Evolutionary conservation across 1,140 invertebrate genomes (phyloP).

Genomic region (Hyles euphorbiae): DNA sequence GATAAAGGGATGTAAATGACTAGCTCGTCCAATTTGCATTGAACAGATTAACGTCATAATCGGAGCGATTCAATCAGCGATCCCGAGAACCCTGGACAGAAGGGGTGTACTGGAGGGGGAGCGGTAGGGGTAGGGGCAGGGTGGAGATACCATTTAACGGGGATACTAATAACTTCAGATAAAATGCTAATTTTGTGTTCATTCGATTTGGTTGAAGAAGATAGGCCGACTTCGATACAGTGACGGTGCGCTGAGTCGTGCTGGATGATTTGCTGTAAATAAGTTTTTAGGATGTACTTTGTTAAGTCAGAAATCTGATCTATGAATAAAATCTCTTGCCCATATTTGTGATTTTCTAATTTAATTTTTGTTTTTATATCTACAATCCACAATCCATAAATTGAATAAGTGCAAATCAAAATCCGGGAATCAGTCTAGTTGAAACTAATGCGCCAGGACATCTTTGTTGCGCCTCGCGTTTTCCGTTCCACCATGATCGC

Average conservation of each 20-base stretch:
- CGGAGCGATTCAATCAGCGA: conserved; percentile 71
- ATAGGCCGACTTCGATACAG: conserved; percentile 30
- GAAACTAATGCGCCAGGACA: no score
- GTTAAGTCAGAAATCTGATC: no score
- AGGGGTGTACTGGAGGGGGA: conserved; percentile 22
- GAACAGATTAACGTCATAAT: conserved; percentile 75
- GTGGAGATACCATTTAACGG: conserved; percentile 35
- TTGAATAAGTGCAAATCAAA: no score
- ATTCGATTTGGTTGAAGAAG: conserved; percentile 64
- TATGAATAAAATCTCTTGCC: no score
- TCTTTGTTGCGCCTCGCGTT: no score
- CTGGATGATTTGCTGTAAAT: no score
- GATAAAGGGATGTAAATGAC: conserved; percentile 73
- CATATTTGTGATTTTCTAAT: no score
- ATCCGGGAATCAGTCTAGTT: no score
- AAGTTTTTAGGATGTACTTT: no score
- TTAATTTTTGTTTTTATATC: no score
- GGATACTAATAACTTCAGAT: conserved; percentile 70
- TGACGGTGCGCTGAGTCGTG: background rate
- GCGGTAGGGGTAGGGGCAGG: conserved; percentile 15
- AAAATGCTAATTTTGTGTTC: conserved; percentile 74
- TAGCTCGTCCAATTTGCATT: conserved; percentile 72
- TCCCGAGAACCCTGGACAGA: conserved; percentile 57
- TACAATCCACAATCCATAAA: no score
- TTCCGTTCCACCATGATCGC: no score